Conservation (phyloP, 2,113 vertebrate genomes). For the Glareola pratincola region DNA sequence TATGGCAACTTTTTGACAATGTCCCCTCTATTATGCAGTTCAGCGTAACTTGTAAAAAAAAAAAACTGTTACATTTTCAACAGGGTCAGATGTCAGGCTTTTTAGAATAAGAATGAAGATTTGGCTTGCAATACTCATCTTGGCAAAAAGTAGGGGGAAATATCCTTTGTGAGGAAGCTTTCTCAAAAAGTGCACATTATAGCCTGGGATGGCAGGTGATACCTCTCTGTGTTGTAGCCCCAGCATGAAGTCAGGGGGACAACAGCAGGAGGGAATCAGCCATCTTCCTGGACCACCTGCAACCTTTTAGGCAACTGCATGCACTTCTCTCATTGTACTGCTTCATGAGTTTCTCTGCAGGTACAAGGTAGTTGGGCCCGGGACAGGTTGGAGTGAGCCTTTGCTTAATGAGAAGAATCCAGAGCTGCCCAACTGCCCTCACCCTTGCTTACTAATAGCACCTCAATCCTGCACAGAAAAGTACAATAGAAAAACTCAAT, state of each 20-base stretch:
- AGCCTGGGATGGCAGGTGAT: background rate
- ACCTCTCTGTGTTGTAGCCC: rapidly evolving
- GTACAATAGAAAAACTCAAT: background rate
- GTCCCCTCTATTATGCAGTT: background rate
- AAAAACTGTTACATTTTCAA: background rate
- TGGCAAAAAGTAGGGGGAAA: background rate
- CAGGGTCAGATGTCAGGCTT: slow-evolving; percentile 5
- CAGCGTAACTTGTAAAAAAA: background rate
- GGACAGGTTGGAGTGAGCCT: background rate
- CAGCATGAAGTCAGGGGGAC: background rate
- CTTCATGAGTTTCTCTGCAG: background rate
- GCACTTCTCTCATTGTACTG: background rate
- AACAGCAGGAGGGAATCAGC: background rate
- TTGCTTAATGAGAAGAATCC: background rate
- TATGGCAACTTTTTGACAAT: background rate
- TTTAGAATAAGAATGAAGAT: background rate
- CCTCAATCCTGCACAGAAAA: background rate
- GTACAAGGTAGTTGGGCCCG: background rate
- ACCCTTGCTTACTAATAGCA: background rate
- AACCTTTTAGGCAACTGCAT: background rate
- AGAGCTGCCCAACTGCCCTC: background rate
- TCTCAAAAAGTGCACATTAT: background rate
- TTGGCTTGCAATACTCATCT: background rate
- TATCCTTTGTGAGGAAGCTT: background rate
- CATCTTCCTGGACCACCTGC: background rate